Evolutionary conservation across 2,797 vertebrate species (phyloP).

Genomic region (Pangasius mekongensis): DNA sequence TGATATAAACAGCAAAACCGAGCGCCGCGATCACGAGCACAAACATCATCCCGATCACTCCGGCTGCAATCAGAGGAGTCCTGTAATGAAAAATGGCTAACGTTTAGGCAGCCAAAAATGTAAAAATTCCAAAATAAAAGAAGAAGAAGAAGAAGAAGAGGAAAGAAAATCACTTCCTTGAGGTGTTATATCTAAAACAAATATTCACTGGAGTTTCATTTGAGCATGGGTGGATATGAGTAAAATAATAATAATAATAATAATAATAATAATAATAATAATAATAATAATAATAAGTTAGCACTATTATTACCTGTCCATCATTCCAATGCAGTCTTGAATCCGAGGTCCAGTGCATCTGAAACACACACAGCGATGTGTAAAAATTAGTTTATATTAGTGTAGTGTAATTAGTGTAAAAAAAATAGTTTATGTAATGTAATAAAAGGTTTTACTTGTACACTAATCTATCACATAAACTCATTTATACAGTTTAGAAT

Average conservation of each 20-base stretch:
- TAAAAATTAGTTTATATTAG: too few relatives aligned
- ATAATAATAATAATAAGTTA: neutral
- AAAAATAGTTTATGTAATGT: neutral
- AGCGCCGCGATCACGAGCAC: constrained; percentile 91
- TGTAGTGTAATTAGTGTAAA: too few relatives aligned
- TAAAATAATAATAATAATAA: neutral
- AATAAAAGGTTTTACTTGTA: too few relatives aligned
- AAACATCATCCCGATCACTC: constrained; percentile 91
- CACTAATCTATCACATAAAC: neutral
- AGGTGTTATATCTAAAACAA: neutral
- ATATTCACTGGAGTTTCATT: neutral
- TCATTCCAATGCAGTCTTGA: constrained; percentile 96
- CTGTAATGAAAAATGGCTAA: constrained; percentile 69
- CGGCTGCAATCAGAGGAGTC: constrained; percentile 93
- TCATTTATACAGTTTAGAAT: neutral
- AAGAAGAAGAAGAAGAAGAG: neutral
- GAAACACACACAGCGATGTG: constrained; percentile 44
- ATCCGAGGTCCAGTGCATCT: constrained; percentile 92
- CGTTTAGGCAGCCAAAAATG: neutral
- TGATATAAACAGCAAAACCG: constrained; percentile 88
- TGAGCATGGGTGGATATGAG: neutral
- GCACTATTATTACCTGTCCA: constrained; percentile 86
- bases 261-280: neutral
- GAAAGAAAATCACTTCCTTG: neutral
- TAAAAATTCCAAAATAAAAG: neutral